Evolutionary conservation across 1,140 invertebrate genomes (phyloP), one percentile per base, ranked within the genome.

Genomic region (Aphaenogaster rudis): DNA sequence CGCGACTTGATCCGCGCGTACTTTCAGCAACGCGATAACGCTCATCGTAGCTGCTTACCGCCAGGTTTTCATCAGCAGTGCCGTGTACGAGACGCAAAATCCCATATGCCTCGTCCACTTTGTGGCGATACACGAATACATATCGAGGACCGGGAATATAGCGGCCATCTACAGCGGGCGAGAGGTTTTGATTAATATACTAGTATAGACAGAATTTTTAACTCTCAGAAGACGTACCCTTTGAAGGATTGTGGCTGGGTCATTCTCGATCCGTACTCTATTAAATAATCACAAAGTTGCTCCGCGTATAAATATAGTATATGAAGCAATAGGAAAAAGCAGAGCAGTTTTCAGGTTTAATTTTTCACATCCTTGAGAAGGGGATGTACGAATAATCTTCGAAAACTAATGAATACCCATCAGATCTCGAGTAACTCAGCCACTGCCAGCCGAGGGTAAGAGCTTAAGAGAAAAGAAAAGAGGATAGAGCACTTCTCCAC

Each of bases 1-100:
- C 8, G 9, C 17, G 50, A 11, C 28, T 66, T 17, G 64, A 4
- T 50, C 21, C 8, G 6, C 9, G 5, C 11, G 13, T 15, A 50
- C 2, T 67, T 48, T 64, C 13, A 77, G 39, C 1, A 11, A n/a
- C 17, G 21, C 0, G 6, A 57, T 54, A 36, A 15, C 28, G 7
- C 17, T 45, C 5, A 52, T 57, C 28, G n/a, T 21, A 57, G 45
- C 13, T 69, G 9, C 11, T 87, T 78, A 90, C 98, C 98, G 97
- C 98, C 98, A 99, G 5, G 98, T 98, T 95, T 99, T 99, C 97
- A 99, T 98, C 3, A 99, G 96, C 45, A 99, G 95, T 2, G 98
- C 98, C 11, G 98, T 98, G 94, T 99, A 99, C 11, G 98, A 98
- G 48, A 99, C 97, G 91, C 98, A 98, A 93, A 99, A 99, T 8